Evolutionary conservation across 2,797 vertebrate genomes (phyloP).

Genomic region (Cryptoblepharus egeriae): DNA sequence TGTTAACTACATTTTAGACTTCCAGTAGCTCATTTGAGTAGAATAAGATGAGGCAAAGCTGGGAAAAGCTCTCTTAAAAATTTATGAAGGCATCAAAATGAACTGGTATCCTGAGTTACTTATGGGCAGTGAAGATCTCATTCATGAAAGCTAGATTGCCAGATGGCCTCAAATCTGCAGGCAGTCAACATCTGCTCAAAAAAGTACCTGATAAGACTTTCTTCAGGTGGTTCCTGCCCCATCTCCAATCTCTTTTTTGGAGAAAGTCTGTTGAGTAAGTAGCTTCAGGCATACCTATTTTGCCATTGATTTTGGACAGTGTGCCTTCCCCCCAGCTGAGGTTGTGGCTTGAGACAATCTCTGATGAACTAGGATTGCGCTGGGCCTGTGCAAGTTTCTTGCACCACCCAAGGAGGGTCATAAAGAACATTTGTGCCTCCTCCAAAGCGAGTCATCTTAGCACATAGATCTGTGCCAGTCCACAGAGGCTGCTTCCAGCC

Average conservation of each 20-base stretch:
- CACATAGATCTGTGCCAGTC: too few relatives aligned
- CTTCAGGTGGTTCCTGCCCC: too few relatives aligned
- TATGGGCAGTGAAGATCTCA: conserved; percentile 11
- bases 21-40: conserved; percentile 17
- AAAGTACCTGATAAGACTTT: background rate
- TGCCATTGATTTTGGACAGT: background rate
- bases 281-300: background rate
- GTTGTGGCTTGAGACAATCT: background rate
- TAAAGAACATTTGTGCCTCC: too few relatives aligned
- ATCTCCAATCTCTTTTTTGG: background rate
- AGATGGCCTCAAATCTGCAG: background rate
- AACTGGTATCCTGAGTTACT: conserved; percentile 15
- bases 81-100: conserved; percentile 37
- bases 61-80: conserved; percentile 56
- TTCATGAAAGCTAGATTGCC: conserved; percentile 20
- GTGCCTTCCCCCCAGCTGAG: background rate
- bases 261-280: background rate
- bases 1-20: conserved; percentile 31
- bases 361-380: too few relatives aligned
- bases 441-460: too few relatives aligned
- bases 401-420: too few relatives aligned
- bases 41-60: conserved; percentile 20
- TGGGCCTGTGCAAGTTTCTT: too few relatives aligned
- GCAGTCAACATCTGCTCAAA: background rate
- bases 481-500: too few relatives aligned